Conservation (phyloP, 1,140 invertebrate species). For the Magallana angulata region DNA sequence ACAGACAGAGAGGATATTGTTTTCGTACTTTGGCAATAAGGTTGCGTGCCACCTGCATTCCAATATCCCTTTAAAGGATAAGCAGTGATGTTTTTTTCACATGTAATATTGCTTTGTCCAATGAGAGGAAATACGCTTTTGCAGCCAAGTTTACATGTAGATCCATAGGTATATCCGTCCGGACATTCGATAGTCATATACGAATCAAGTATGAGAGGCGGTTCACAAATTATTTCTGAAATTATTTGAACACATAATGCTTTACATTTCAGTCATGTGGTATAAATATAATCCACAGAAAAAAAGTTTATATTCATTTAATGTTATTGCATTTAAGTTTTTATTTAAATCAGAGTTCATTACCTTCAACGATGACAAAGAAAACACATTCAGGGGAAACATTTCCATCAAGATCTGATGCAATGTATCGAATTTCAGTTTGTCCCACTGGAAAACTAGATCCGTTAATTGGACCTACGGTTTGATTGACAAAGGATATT, state of each 20-base stretch:
- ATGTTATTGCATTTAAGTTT: too few species aligned
- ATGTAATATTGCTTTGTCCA: constrained; percentile 48
- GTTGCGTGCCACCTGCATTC: background rate
- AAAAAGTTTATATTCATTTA: too few species aligned
- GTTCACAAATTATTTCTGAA: constrained; percentile 45
- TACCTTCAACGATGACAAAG: constrained; percentile 50
- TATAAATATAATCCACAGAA: too few species aligned
- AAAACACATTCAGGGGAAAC: constrained; percentile 51
- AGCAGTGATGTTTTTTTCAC: constrained; percentile 31
- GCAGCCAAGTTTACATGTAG: constrained; percentile 39
- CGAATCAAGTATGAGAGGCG: constrained; percentile 18
- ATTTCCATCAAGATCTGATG: constrained; percentile 41
- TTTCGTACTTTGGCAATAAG: background rate
- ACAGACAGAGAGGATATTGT: too few species aligned
- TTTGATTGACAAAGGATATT: constrained; percentile 15
- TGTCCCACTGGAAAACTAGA: constrained; percentile 9
- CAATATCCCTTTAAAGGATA: background rate
- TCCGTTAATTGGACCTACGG: constrained; percentile 14
- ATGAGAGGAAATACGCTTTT: constrained; percentile 42
- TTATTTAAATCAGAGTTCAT: background rate
- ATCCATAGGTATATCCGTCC: constrained; percentile 42
- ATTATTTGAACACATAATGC: background rate
- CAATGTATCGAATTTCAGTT: constrained; percentile 44
- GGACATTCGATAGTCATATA: constrained; percentile 35
- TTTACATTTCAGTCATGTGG: too few species aligned